Conservation (phyloP, 2,113 vertebrate species). For the Aphyosemion australe region DNA sequence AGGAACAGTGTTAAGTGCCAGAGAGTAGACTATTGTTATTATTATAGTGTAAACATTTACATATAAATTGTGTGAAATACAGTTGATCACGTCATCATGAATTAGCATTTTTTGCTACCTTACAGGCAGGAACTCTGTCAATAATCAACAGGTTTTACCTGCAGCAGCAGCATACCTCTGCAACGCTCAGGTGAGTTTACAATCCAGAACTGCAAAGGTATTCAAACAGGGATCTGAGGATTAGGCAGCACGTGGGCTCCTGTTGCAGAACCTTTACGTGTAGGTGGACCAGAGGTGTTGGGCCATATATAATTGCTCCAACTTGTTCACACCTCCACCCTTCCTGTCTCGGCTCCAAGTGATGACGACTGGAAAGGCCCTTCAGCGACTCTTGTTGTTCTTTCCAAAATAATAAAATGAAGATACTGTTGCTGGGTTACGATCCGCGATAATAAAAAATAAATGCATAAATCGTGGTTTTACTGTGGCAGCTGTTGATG, state of each 20-base stretch:
- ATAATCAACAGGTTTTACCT: slow-evolving; percentile 9
- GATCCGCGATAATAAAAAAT: slow-evolving; percentile 17
- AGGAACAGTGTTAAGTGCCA: too few relatives aligned
- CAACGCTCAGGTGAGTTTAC: not conserved
- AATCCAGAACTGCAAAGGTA: not conserved
- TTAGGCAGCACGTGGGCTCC: slow-evolving; percentile 13
- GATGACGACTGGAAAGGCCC: slow-evolving; percentile 23
- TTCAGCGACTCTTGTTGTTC: slow-evolving; percentile 3
- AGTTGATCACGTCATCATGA: too few relatives aligned
- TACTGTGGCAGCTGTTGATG: slow-evolving; percentile 30
- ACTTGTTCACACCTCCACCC: slow-evolving; percentile 50
- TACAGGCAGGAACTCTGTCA: slow-evolving; percentile 14
- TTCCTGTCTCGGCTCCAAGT: slow-evolving; percentile 21
- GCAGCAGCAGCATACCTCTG: not conserved
- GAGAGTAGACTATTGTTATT: too few relatives aligned
- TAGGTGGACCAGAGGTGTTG: slow-evolving; percentile 41
- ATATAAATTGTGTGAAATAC: too few relatives aligned
- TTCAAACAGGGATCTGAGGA: not conserved
- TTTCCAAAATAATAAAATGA: slow-evolving; percentile 24
- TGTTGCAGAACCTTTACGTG: slow-evolving; percentile 22
- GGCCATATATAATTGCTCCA: slow-evolving; percentile 45
- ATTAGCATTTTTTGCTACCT: not conserved
- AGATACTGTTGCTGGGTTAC: slow-evolving; percentile 10
- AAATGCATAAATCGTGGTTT: slow-evolving; percentile 7
- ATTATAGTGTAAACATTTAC: too few relatives aligned